Evolutionary conservation across 2,888 invertebrate genomes (phyloP).

Genomic region (Protodeltote pygarga): DNA sequence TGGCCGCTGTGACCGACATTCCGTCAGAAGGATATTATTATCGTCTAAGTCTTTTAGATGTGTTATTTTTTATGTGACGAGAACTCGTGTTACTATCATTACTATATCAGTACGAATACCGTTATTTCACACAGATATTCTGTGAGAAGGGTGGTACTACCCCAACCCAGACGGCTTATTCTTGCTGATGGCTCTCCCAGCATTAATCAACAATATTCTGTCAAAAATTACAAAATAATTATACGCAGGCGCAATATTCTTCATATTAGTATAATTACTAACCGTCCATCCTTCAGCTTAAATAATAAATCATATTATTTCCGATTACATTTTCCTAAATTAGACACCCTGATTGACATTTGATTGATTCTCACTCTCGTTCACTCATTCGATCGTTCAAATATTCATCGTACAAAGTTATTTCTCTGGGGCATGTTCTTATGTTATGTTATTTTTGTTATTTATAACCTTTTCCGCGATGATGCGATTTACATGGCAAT

Average conservation of each 20-base stretch:
- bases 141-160: too few species aligned
- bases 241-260: slow-evolving; percentile 4
- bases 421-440: slow-evolving; percentile 37
- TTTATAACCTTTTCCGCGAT: slow-evolving; percentile 10
- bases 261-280: slow-evolving; percentile 17
- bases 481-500: slow-evolving; percentile 1
- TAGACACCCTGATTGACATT: slow-evolving; percentile 30
- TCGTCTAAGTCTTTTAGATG: too few species aligned
- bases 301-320: slow-evolving; percentile 1
- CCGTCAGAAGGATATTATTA: too few species aligned
- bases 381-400: slow-evolving; percentile 31
- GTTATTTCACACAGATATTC: too few species aligned
- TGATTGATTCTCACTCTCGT: slow-evolving; percentile 31
- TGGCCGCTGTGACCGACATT: too few species aligned
- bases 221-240: slow-evolving; percentile 7
- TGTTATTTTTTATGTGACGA: too few species aligned
- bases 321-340: slow-evolving; percentile 35
- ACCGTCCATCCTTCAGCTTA: neutral
- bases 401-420: slow-evolving; percentile 23
- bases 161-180: too few species aligned
- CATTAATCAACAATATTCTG: neutral
- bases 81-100: too few species aligned
- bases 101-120: too few species aligned
- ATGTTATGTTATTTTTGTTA: too few species aligned
- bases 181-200: too few species aligned